Percentiles rank a stretch among this genome's conserved stretches.
phyloP scores from a whole-genome alignment of 2,888 invertebrate genomes.

The Spilarctia lutea region DNA sequence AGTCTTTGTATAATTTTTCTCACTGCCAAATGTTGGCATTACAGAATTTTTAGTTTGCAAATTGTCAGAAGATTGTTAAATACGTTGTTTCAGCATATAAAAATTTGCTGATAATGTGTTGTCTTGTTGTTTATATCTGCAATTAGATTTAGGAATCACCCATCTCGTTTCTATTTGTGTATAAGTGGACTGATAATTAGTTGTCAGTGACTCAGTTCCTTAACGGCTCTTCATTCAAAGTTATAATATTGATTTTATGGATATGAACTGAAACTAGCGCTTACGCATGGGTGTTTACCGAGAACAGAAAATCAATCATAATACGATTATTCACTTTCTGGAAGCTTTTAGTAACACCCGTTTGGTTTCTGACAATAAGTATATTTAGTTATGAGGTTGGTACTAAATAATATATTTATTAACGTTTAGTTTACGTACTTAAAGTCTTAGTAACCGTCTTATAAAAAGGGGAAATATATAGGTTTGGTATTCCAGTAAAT shows the following conservation, averaged over 20 bases:
- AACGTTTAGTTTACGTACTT: background rate
- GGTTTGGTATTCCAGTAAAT: background rate
- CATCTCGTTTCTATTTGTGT: slow-evolving; percentile 50
- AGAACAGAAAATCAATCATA: slow-evolving; percentile 46
- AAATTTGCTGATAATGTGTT: background rate
- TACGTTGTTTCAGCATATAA: background rate
- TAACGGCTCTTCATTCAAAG: slow-evolving; percentile 48
- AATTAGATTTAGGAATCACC: slow-evolving; percentile 18
- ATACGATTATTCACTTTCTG: slow-evolving; percentile 33
- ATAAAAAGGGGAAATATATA: background rate
- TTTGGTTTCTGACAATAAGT: background rate
- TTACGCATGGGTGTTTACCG: slow-evolving; percentile 42
- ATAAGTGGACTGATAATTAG: slow-evolving; percentile 42
- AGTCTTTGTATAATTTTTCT: background rate
- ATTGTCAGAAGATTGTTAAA: background rate
- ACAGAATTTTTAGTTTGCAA: background rate
- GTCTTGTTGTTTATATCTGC: background rate
- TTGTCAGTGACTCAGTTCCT: slow-evolving; percentile 61
- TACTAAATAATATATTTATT: background rate
- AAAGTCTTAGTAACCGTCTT: background rate
- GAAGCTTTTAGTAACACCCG: slow-evolving; percentile 23
- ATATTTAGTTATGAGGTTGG: background rate
- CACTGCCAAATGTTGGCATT: background rate
- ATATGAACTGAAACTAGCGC: slow-evolving; percentile 38
- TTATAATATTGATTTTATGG: slow-evolving; percentile 43